These are phyloP conservation scores for Passer montanus DNA, from an alignment of 2,113 vertebrate genomes.

Conservation along the genomic window DNA sequence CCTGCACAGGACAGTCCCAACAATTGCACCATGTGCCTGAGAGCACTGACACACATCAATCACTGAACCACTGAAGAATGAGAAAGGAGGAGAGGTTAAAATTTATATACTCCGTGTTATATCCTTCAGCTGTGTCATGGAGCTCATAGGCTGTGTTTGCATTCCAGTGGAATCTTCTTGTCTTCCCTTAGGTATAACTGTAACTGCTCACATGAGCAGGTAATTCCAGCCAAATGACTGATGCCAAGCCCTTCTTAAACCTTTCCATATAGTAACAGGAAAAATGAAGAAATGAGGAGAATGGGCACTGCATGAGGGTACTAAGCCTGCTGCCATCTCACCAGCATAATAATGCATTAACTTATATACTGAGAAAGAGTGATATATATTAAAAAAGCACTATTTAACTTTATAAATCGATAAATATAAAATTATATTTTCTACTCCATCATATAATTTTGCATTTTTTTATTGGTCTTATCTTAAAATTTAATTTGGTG, in stretches of 20 bases:
- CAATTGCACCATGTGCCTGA: neutral
- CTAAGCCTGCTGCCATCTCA: neutral
- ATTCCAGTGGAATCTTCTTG: neutral
- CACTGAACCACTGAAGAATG: neutral
- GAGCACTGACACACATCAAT: neutral
- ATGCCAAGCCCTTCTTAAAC: fast-evolving
- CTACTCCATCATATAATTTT: neutral
- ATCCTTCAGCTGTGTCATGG: neutral
- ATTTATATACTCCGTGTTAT: neutral
- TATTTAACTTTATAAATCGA: neutral
- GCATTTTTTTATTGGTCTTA: neutral
- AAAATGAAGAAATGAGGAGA: neutral
- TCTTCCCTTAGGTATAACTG: fast-evolving
- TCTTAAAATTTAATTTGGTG: neutral
- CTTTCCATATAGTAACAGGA: neutral
- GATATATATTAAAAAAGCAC: neutral
- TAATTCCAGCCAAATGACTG: neutral
- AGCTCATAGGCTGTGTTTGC: neutral
- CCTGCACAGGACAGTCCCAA: neutral
- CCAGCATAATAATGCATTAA: neutral
- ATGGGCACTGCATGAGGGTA: neutral
- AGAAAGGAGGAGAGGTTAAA: neutral
- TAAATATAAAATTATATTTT: neutral
- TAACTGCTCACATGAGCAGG: neutral
- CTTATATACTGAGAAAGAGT: neutral